Base-by-base conservation (phyloP, 2,888 invertebrate species). In the Nemapogon koenigi region DNA sequence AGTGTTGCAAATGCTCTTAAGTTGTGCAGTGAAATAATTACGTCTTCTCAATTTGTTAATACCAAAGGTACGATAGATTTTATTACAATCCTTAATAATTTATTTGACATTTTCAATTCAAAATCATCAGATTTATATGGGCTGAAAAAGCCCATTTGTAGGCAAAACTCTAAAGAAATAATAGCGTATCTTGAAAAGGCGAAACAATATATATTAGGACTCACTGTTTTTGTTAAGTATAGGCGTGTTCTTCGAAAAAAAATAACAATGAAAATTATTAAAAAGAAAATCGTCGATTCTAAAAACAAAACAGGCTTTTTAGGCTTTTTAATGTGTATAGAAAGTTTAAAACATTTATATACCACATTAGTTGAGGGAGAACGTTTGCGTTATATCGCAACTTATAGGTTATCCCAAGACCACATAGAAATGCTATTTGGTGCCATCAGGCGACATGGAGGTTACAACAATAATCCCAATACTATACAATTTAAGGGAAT, bases 1-100 rank as follows among this genome's bases (percentile, higher is more conserved):
- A 42, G 44, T 38, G 46, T 44, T 25, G 41, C 44, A 11, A 41
- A 41, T 35, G 38, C 46, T 14, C 27, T 44, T 33, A 27, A 40
- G 15, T 40, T 42, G 35, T 44, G 39, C 31, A 16, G 18, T 17
- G 19, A 39, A 26, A 22, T 28, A 22, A 25, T 40, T 15, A 31
- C 4, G 3, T 16, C 32, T 6, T 15, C 32, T 31, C 15, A 11
- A 31, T 27, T 27, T 27, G 4, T 4, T 4, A 27, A 27, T 27
- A 27, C 28, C 4, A 4, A n/a, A 27, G 28, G 28, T 11, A 27
- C 28, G 4, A n/a, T 27, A n/a, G 13, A 27, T 27, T 31, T 31
- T 31, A 16, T 16, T 16, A 31, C 7, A 7, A 4, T 13, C 4
- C 4, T 31, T 6, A 31, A 31, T 31, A 15, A 31, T 14, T 31